Evolutionary conservation across 2,888 invertebrate genomes (phyloP), one percentile per base, ranked within the genome.

Genomic region (Tuta absoluta): DNA sequence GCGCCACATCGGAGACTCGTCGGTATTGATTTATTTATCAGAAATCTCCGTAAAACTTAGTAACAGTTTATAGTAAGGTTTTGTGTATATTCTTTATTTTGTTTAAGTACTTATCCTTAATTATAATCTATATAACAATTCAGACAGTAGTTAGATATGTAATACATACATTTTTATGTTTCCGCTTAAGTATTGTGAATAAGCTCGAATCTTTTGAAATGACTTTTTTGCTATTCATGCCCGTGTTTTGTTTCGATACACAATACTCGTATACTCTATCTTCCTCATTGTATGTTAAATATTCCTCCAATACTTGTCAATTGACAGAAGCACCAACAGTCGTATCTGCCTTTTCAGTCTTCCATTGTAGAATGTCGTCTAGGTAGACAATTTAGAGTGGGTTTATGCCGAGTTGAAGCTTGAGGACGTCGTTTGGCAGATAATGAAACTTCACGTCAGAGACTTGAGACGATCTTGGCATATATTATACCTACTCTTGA

Each of bases 371-470:
- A 21, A 51, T 21, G 23, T 11, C 23, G 23, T n/a, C 28, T n/a
- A 14, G 56, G 23, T n/a, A 56, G 28, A n/a, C 24, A 56, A 28
- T 56, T 56, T n/a, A 8, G 28, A 28, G 28, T 12, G 14, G 24
- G 56, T 14, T 3, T 33, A 56, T 28, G 24, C 24, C 56, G 33
- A 56, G 23, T 56, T 33, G 17, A 24, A 56, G 12, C 24, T n/a
- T 4, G 28, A 33, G 24, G 21, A 17, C 24, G 53, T 23, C 24
- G 53, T 56, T 14, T 28, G 56, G 12, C 14, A 24, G 56, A 56
- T 56, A 56, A 56, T 56, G 56, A 56, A 56, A 56, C 28, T 56
- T n/a, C 24, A 24, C 53, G 53, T 14, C 56, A 28, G 56, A 51
- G 8, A 23, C 23, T 51, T 11, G 51, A 21, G 51, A 51, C 8